Evolutionary conservation across 2,888 invertebrate species (phyloP), one percentile per base, ranked within the genome.

Genomic region (Fissipunctia ypsillon): DNA sequence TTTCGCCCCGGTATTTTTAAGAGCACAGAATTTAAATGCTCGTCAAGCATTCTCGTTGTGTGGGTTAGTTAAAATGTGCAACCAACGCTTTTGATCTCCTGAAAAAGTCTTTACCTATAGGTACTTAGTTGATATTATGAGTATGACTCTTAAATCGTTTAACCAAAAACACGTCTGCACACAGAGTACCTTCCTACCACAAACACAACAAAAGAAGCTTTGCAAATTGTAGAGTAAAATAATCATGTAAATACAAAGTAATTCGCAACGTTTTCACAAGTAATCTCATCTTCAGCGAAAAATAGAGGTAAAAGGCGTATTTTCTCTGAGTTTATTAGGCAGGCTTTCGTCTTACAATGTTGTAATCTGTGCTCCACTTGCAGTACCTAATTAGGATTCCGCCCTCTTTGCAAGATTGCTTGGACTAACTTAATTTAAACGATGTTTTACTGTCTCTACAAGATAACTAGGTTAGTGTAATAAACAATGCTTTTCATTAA

Each of bases 301-400:
- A 71, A 73, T 68, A 50, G 14, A 65, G 41, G 52, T 45, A 69
- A 67, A 72, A 72, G 67, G 48, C 35, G 68, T 72, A 78, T 72
- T 66, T 78, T 56, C 43, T 61, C 73, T 38, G 81, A 87, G 87
- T 90, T 91, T 87, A 91, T 91, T 89, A 90, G 70, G 74, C 78
- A 64, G 73, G 78, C 71, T 84, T 84, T 81, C 78, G 71, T 81
- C 82, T 86, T 86, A 88, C 90, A 90, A 91, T 89, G 88, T 88
- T 81, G 85, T 91, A 90, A 91, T 90, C 89, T 88, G 84, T 83
- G 84, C 83, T 76, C 80, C 86, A 89, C 88, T 90, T 90, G 89
- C 86, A 89, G 84, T 87, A 61, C 79, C 88, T 91, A 91, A 91
- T 92, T 93, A 92, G 84, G 88, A 88, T 88, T 87, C 87, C 80